phyloP scores from a whole-genome alignment of 2,888 invertebrate genomes.

The Chrysodeixis includens region DNA sequence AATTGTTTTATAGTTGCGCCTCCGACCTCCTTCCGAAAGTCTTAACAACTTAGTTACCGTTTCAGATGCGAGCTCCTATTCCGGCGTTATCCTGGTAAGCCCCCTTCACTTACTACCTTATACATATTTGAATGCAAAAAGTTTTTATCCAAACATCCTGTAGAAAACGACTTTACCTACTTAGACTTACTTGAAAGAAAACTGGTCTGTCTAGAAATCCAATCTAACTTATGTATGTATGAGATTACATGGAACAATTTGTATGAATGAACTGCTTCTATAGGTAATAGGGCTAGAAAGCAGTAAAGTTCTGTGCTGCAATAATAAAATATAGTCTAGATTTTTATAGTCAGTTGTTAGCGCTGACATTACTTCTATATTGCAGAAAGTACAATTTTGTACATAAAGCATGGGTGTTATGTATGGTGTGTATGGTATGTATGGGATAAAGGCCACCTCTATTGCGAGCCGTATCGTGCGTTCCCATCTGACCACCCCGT shows the following conservation, averaged over 20 bases:
- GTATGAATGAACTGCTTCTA: slow-evolving; percentile 13
- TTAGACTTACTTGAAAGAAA: neutral
- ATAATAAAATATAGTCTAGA: slow-evolving; percentile 7
- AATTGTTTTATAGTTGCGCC: neutral
- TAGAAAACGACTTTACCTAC: neutral
- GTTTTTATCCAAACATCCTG: slow-evolving; percentile 18
- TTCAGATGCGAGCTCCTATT: slow-evolving; percentile 25
- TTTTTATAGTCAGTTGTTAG: slow-evolving; percentile 10
- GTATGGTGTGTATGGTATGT: slow-evolving; percentile 12
- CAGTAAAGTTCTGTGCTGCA: slow-evolving; percentile 8
- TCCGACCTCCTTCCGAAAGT: slow-evolving; percentile 28
- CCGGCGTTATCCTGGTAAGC: slow-evolving; percentile 24
- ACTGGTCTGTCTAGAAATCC: slow-evolving; percentile 27
- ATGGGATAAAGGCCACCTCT: slow-evolving; percentile 27
- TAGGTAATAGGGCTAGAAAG: neutral
- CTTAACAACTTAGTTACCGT: slow-evolving; percentile 28
- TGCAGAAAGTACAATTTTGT: slow-evolving; percentile 10
- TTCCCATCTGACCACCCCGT: slow-evolving; percentile 53
- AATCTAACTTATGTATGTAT: slow-evolving; percentile 34
- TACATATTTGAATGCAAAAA: slow-evolving; percentile 35
- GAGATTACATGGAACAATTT: slow-evolving; percentile 27
- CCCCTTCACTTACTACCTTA: slow-evolving; percentile 17
- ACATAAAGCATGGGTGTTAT: slow-evolving; percentile 36
- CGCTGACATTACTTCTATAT: slow-evolving; percentile 13
- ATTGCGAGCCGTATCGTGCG: slow-evolving; percentile 43